Percentiles rank a stretch among this genome's conserved stretches.
phyloP scores from a whole-genome alignment of 1,140 invertebrate species.

The Caerostris extrusa region DNA sequence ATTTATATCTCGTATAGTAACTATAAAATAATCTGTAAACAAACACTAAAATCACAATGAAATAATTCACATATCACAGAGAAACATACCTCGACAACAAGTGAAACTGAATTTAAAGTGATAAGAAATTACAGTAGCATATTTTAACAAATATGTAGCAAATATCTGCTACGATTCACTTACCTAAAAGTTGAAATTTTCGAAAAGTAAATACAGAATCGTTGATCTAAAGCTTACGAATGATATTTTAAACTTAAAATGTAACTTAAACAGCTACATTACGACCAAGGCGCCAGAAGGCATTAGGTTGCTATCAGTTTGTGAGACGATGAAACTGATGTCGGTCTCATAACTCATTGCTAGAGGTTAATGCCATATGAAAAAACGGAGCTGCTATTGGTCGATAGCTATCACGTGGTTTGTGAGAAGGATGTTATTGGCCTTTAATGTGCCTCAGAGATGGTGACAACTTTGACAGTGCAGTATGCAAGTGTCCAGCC shows the following conservation, averaged over 20 bases:
- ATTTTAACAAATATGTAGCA: neutral
- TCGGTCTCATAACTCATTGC: conserved; percentile 76
- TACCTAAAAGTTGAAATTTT: conserved; percentile 27
- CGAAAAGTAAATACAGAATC: neutral
- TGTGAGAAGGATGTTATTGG: conserved; percentile 73
- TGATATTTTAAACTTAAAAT: conserved; percentile 51
- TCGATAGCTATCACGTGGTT: conserved; percentile 36
- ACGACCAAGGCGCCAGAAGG: conserved; percentile 49
- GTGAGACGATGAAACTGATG: conserved; percentile 72
- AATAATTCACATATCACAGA: neutral
- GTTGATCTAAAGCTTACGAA: neutral
- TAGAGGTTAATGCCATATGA: conserved; percentile 77
- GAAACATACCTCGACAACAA: neutral
- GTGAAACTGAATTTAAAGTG: neutral
- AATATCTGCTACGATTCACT: neutral
- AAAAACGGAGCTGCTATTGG: conserved; percentile 71
- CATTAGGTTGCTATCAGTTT: conserved; percentile 62
- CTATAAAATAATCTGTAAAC: neutral
- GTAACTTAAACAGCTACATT: conserved; percentile 57
- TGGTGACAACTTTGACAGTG: conserved; percentile 75
- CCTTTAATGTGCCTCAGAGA: conserved; percentile 69
- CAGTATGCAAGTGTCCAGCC: neutral
- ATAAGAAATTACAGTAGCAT: conserved; percentile 45
- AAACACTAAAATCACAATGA: neutral
- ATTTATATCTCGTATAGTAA: neutral